Evolutionary conservation across 1,140 invertebrate species (phyloP), one percentile per base, ranked within the genome.

Genomic region (Sycophila sp.): DNA sequence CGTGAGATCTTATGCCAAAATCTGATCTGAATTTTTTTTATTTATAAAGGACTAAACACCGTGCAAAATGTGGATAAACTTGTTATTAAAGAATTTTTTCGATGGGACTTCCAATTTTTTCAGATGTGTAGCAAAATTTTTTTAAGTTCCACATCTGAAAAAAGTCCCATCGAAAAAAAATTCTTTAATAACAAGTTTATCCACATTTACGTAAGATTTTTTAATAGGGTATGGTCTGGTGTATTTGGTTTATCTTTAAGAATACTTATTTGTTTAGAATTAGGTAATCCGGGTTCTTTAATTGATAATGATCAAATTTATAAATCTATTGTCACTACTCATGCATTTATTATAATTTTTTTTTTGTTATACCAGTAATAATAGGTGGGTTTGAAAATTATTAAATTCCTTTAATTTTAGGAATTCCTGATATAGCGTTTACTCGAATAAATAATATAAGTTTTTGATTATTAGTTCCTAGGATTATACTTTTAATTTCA

Each of bases 301-400:
- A 89, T 93, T 83, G 85, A 84, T 42, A 87, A 92, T 87, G 89
- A 91, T 78, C 89, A 92, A 87, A 87, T 91, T 82, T 93, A 92
- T 88, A 92, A 93, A 85, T 85, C 87, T 66, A 86, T 93, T 82
- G 88, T 93, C 17, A 94, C 91, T 11, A 86, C 87, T 7, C 91
- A 94, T 87, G 92, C 90, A 69, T 91, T 93, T 86, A 79, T 93
- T 75, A 93, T 93, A 89, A 92, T 93, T 93, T 93, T 85, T 92
- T 93, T 87, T 91, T 92, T 86, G 90, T 93, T 66, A 93, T 93
- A 87, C 92, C 91, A 55, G 87, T 91, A 82, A 88, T 93, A 88
- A 91, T 94, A 88, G 92, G 92, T 53, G 91, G 92, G 76, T 93
- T 94, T 87, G 91, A 91, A 74, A 93, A 94, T 84, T 94, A 90